Conservation (phyloP, 1,140 invertebrate species). For the Dreissena rostriformis region DNA sequence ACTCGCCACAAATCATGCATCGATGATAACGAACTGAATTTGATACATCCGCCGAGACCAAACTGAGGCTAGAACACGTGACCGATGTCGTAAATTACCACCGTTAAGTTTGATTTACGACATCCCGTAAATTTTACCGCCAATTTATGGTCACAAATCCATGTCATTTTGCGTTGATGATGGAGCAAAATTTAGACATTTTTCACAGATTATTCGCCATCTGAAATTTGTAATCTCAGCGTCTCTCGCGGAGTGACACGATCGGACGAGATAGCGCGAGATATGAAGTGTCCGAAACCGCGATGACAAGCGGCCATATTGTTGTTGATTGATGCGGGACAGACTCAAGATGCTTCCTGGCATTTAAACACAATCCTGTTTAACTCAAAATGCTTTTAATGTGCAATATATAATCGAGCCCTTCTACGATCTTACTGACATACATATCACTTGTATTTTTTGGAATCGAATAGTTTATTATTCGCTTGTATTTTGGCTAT, state of each 20-base stretch:
- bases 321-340: background rate
- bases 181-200: constrained; percentile 17
- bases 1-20: constrained; percentile 27
- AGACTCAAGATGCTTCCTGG: no score
- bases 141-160: constrained; percentile 43
- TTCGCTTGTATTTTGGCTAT: no score
- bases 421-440: no score
- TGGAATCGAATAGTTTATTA: no score
- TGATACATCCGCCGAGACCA: constrained; percentile 31
- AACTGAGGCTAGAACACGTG: constrained; percentile 44
- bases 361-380: no score
- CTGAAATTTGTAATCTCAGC: constrained; percentile 48
- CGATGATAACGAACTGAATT: constrained; percentile 44
- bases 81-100: constrained; percentile 48
- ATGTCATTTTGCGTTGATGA: constrained; percentile 38
- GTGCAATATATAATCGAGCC: no score
- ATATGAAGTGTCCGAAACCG: constrained; percentile 1
- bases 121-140: constrained; percentile 51
- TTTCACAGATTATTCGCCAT: constrained; percentile 7
- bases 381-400: no score
- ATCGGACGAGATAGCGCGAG: constrained; percentile 8
- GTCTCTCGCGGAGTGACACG: constrained; percentile 43
- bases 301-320: background rate
- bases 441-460: no score
- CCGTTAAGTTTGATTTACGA: constrained; percentile 49